These are phyloP conservation scores for Chionodraco myersi DNA, from an alignment of 2,113 vertebrate genomes.

Conservation along the genomic window DNA sequence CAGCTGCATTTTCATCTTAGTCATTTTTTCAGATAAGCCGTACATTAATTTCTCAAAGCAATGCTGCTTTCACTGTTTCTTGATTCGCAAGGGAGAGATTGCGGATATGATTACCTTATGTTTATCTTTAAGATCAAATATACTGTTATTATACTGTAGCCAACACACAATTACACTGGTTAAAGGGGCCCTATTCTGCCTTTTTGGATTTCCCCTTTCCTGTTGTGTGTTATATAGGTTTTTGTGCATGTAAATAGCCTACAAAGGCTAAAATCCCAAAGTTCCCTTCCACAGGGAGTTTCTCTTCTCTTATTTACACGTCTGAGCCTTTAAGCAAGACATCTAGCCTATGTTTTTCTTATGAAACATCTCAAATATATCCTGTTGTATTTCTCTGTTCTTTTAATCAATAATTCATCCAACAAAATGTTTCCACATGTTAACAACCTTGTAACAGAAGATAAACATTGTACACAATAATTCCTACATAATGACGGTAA, in stretches of 20 bases:
- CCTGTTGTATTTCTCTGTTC: background rate
- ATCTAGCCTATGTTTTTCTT: background rate
- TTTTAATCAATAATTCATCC: constrained; percentile 27
- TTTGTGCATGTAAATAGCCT: no score
- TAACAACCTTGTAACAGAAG: background rate
- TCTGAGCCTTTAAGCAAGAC: background rate
- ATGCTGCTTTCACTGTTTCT: constrained; percentile 11
- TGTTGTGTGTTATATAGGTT: no score
- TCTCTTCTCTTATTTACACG: background rate
- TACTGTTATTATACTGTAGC: background rate
- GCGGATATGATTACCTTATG: background rate
- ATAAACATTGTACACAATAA: constrained; percentile 14
- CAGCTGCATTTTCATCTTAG: constrained; percentile 34
- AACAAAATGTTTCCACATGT: background rate
- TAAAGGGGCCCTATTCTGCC: no score
- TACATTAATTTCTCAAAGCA: background rate
- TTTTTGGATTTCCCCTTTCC: no score
- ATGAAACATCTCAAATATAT: background rate
- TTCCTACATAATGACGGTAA: constrained; percentile 3
- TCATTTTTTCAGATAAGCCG: constrained; percentile 22
- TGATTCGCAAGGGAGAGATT: constrained; percentile 17
- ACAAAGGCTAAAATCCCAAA: no score
- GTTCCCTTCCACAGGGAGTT: no score
- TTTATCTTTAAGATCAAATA: constrained; percentile 9
- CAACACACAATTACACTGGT: background rate